Evolutionary conservation across 1,140 invertebrate species (phyloP).

Genomic region (Neodiprion pinetum): DNA sequence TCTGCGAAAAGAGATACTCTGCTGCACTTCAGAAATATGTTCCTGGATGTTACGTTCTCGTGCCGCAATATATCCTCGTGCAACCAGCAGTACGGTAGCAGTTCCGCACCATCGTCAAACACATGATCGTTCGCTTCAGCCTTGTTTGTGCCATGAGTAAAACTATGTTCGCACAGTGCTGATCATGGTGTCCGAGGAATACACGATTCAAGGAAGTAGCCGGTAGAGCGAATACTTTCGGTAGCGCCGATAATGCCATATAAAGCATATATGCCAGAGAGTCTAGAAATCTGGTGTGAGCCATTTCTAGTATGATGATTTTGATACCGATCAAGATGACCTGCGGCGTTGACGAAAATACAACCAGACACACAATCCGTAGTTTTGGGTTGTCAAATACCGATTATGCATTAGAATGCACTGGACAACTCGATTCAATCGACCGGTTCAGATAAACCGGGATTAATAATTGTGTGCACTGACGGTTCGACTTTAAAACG

Average conservation of each 20-base stretch:
- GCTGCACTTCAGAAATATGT: background rate
- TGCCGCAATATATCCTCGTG: background rate
- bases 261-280: background rate
- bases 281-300: background rate
- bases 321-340: background rate
- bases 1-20: background rate
- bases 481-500: too few relatives aligned
- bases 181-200: background rate
- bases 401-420: too few relatives aligned
- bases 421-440: too few relatives aligned
- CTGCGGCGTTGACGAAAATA: too few relatives aligned
- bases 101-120: too few relatives aligned
- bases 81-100: too few relatives aligned
- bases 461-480: too few relatives aligned
- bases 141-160: background rate
- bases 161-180: background rate
- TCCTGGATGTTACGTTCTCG: background rate
- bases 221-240: background rate
- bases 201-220: background rate
- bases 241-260: background rate
- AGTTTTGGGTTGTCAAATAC: too few relatives aligned
- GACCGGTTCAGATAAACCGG: too few relatives aligned
- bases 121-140: background rate
- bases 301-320: background rate
- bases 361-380: too few relatives aligned